Conservation (phyloP, 2,888 invertebrate species). For the Hofmannophila pseudospretella region DNA sequence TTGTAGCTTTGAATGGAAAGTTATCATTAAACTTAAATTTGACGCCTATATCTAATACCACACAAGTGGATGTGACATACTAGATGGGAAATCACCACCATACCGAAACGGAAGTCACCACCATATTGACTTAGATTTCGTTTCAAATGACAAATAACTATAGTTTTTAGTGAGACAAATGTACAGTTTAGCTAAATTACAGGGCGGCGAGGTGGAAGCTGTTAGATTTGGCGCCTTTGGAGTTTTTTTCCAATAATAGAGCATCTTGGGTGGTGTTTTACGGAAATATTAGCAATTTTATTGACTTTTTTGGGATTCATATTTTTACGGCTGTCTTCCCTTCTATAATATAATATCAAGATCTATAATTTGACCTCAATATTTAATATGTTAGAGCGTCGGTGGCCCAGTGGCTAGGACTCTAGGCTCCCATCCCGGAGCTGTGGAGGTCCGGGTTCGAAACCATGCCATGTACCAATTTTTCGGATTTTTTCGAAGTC, state of each 20-base stretch:
- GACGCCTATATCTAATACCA: no score
- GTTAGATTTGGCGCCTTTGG: conserved; percentile 52
- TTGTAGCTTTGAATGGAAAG: no score
- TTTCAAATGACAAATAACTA: conserved; percentile 18
- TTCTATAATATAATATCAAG: no score
- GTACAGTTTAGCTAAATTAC: conserved; percentile 59
- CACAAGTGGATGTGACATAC: conserved; percentile 10
- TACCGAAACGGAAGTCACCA: conserved; percentile 30
- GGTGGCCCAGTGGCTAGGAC: no score
- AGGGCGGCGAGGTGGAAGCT: conserved; percentile 47
- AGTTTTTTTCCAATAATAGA: conserved; percentile 10
- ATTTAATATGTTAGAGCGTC: no score
- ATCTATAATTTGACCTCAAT: no score
- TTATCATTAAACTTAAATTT: no score
- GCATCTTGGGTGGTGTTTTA: conserved; percentile 35
- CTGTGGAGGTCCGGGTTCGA: no score
- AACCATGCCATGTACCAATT: no score
- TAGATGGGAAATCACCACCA: conserved; percentile 9
- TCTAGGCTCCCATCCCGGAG: no score
- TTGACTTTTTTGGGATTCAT: neutral
- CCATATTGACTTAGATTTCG: conserved; percentile 21
- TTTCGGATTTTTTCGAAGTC: no score
- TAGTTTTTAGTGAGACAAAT: conserved; percentile 30
- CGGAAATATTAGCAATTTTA: neutral
- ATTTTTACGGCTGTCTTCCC: no score